These are phyloP conservation scores for Stenolophus ochropezus DNA, from an alignment of 2,888 invertebrate species.

Conservation along the genomic window DNA sequence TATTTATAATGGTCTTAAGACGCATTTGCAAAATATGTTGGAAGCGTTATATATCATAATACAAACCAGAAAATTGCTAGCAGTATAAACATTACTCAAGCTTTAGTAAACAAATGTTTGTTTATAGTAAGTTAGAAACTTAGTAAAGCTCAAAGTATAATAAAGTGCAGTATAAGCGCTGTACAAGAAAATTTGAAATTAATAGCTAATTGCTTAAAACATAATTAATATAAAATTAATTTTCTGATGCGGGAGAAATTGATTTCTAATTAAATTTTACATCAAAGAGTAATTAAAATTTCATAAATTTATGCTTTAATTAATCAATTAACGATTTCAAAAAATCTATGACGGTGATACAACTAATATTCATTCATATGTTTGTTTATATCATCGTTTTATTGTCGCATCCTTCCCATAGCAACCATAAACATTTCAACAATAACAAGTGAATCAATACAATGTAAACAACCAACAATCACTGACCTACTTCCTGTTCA, in stretches of 20 bases:
- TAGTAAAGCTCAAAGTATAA: not conserved
- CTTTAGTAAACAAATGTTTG: not conserved
- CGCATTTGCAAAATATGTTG: not conserved
- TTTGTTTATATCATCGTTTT: not conserved
- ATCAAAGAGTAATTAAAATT: not conserved
- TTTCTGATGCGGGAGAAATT: not conserved
- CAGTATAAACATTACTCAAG: not conserved
- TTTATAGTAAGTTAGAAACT: not conserved
- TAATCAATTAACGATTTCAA: not conserved
- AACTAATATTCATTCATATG: not conserved
- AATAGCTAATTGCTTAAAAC: not conserved
- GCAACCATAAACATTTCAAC: slow-evolving; percentile 13
- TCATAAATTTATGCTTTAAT: not conserved
- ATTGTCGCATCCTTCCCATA: not conserved
- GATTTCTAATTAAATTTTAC: slow-evolving; percentile 7
- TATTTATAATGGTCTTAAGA: not conserved
- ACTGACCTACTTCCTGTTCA: slow-evolving; percentile 37
- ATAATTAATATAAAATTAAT: slow-evolving; percentile 6
- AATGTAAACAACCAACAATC: slow-evolving; percentile 23
- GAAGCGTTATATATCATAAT: not conserved
- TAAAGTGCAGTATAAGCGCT: not conserved
- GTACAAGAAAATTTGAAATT: not conserved
- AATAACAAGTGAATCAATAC: slow-evolving; percentile 41
- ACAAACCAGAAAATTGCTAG: not conserved
- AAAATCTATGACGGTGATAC: too few relatives aligned